Conservation (phyloP, 2,888 invertebrate species). For the Brenthis daphne region DNA sequence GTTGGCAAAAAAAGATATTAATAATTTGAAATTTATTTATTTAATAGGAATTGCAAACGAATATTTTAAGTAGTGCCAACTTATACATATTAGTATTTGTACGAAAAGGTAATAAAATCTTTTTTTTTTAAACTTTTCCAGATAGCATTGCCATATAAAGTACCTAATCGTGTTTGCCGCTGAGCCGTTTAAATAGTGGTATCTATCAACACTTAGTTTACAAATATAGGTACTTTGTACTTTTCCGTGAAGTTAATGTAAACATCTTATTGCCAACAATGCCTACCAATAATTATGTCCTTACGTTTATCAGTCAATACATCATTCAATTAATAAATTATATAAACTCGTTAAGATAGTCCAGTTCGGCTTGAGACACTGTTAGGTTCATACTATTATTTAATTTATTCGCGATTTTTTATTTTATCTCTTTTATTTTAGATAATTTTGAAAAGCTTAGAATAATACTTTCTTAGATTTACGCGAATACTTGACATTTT, state of each 20-base stretch:
- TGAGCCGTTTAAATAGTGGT: slow-evolving; percentile 24
- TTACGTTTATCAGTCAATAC: slow-evolving; percentile 39
- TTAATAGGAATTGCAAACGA: neutral
- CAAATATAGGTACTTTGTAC: slow-evolving; percentile 42
- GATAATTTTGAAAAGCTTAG: neutral
- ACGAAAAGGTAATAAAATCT: no score
- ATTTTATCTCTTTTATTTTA: neutral
- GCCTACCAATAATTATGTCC: slow-evolving; percentile 28
- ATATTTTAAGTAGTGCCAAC: no score
- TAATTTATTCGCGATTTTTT: slow-evolving; percentile 8
- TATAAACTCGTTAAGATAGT: slow-evolving; percentile 27
- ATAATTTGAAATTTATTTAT: neutral
- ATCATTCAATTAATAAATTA: slow-evolving; percentile 39
- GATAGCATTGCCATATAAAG: no score
- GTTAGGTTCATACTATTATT: slow-evolving; percentile 26
- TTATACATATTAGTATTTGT: no score
- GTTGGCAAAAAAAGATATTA: neutral
- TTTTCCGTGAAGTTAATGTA: slow-evolving; percentile 42
- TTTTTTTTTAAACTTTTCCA: no score
- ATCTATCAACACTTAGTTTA: slow-evolving; percentile 25
- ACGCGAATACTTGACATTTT: no score
- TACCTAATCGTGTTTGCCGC: neutral
- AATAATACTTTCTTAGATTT: neutral
- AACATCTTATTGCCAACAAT: slow-evolving; percentile 32
- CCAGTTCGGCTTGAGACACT: slow-evolving; percentile 37